phyloP scores from a whole-genome alignment of 2,113 vertebrate genomes.

The Myrmophylax atrothorax region DNA sequence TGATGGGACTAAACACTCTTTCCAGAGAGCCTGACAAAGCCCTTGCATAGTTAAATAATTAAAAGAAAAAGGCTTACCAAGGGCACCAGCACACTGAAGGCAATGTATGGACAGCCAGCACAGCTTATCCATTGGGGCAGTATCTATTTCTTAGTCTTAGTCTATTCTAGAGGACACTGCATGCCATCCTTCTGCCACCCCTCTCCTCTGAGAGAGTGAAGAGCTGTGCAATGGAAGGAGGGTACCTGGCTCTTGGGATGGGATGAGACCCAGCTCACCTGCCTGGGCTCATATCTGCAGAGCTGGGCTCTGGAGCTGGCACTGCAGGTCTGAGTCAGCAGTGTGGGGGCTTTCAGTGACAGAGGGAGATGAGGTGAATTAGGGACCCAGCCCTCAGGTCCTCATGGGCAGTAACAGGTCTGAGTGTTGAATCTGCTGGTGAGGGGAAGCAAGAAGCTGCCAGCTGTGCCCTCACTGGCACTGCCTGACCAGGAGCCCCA shows the following conservation, averaged over 20 bases:
- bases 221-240: background rate
- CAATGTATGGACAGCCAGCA: background rate
- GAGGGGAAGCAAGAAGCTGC: background rate
- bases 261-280: background rate
- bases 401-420: too few species aligned
- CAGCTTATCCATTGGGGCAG: background rate
- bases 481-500: accelerated
- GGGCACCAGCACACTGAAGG: background rate
- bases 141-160: background rate
- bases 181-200: background rate
- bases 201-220: background rate
- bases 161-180: background rate
- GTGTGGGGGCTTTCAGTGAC: background rate
- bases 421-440: background rate
- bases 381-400: accelerated
- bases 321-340: background rate
- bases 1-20: background rate
- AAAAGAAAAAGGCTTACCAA: background rate
- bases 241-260: accelerated
- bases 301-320: background rate
- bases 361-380: background rate
- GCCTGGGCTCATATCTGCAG: accelerated
- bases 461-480: background rate
- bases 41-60: background rate
- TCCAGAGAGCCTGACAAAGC: background rate